A percentile compares a stretch with the other conserved stretches of the same genome.
Conservation (phyloP, 2,888 invertebrate genomes). For the Xestia sexstrigata region DNA sequence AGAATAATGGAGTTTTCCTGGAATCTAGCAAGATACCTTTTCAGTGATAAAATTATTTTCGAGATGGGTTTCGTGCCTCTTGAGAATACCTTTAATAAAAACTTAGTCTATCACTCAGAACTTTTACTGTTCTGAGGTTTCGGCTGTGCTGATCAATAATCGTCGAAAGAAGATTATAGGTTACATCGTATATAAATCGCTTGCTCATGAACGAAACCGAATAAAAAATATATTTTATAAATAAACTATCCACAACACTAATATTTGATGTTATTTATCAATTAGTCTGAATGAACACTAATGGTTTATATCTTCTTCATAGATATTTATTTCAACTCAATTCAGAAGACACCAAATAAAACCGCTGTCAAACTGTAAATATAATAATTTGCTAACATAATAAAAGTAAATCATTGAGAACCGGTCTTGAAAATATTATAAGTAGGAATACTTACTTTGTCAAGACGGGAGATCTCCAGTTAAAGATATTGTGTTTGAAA, state of each 20-base stretch:
- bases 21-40: slow-evolving; percentile 6
- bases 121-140: slow-evolving; percentile 42
- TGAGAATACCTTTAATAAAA: slow-evolving; percentile 51
- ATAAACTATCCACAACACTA: neutral
- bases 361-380: neutral
- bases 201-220: neutral
- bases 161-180: neutral
- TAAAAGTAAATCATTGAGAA: neutral
- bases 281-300: neutral
- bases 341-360: neutral
- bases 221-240: neutral
- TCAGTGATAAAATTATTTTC: slow-evolving; percentile 22
- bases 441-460: slow-evolving; percentile 8
- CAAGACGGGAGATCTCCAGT: neutral
- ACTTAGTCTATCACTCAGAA: slow-evolving; percentile 41
- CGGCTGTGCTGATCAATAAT: neutral
- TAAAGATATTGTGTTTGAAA: neutral
- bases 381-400: neutral
- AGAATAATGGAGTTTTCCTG: slow-evolving; percentile 8
- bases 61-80: slow-evolving; percentile 44
- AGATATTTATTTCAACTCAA: neutral
- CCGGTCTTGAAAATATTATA: neutral
- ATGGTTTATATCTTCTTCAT: neutral
- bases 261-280: neutral
- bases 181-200: neutral